A percentile compares a stretch with the other conserved stretches of the same genome.
phyloP scores from a whole-genome alignment of 2,888 invertebrate species.

The Orthonevra nobilis region DNA sequence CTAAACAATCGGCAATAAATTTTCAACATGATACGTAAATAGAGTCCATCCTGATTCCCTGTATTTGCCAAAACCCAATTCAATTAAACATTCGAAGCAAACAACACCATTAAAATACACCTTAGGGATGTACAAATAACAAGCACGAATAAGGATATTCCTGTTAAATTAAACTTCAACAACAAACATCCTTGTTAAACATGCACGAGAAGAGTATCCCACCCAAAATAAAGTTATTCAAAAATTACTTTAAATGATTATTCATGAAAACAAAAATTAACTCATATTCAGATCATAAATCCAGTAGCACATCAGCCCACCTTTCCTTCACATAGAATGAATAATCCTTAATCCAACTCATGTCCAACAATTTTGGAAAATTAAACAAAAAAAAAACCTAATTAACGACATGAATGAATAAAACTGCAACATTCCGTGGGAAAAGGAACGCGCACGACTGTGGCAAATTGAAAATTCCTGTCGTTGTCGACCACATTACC shows the following conservation, averaged over 20 bases:
- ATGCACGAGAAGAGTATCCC: neutral
- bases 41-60: too few species aligned
- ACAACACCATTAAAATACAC: too few species aligned
- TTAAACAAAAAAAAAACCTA: constrained; percentile 31
- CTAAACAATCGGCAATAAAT: too few species aligned
- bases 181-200: too few species aligned
- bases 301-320: neutral
- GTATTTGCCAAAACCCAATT: too few species aligned
- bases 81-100: too few species aligned
- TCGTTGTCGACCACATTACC: constrained; percentile 13
- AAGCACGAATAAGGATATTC: too few species aligned
- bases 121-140: too few species aligned
- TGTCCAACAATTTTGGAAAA: neutral
- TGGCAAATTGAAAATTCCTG: constrained; percentile 33
- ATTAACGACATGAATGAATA: constrained; percentile 57
- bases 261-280: neutral
- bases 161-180: too few species aligned
- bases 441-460: too few species aligned
- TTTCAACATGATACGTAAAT: too few species aligned
- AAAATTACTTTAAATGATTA: constrained; percentile 7
- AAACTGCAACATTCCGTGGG: constrained; percentile 43
- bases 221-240: constrained; percentile 4
- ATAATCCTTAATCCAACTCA: constrained; percentile 12
- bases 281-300: constrained; percentile 32
- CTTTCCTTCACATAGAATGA: neutral